These are phyloP conservation scores for Typhlichthys subterraneus DNA, from an alignment of 2,797 vertebrate species.

Conservation along the genomic window DNA sequence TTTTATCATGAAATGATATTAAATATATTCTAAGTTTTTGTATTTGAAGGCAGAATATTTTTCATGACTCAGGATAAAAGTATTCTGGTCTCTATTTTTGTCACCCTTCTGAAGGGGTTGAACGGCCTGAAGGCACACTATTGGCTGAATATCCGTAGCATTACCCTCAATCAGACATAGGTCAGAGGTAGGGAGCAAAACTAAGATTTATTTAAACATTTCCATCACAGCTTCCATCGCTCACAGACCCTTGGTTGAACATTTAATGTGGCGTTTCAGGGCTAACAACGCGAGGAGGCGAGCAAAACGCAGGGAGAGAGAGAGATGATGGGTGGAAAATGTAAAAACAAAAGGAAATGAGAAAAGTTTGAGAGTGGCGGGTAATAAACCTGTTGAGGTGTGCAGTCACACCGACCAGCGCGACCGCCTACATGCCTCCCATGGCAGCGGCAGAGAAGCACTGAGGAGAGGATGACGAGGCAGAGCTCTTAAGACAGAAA, in stretches of 20 bases:
- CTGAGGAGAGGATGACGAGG: background rate
- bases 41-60: too few species aligned
- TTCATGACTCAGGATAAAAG: too few species aligned
- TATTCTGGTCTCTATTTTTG: too few species aligned
- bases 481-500: background rate
- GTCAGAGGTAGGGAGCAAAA: too few species aligned
- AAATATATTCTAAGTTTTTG: too few species aligned
- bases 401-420: constrained; percentile 10
- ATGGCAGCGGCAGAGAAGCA: background rate
- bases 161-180: too few species aligned
- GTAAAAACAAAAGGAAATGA: background rate
- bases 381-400: background rate
- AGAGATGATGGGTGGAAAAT: background rate
- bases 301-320: background rate
- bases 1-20: too few species aligned
- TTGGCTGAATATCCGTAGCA: too few species aligned
- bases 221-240: too few species aligned
- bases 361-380: background rate
- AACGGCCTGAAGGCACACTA: too few species aligned
- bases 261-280: background rate
- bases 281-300: constrained; percentile 2
- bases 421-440: background rate
- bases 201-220: too few species aligned
- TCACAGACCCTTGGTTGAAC: constrained; percentile 2
- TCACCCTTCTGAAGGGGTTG: too few species aligned